These are phyloP conservation scores for Enteromius anoplus DNA, from an alignment of 2,797 vertebrate species.

Conservation along the genomic window DNA sequence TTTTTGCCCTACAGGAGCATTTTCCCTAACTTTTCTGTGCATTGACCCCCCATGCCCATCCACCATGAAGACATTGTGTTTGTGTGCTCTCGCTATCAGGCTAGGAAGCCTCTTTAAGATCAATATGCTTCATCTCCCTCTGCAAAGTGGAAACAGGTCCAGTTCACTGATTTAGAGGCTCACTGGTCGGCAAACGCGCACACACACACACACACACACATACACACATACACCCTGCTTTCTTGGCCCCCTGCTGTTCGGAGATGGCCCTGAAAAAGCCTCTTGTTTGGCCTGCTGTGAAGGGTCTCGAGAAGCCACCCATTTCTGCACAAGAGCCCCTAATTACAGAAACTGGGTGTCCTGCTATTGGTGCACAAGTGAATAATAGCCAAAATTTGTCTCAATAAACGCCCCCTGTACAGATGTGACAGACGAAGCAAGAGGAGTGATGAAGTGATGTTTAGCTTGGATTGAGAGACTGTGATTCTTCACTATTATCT, in stretches of 20 bases:
- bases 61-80: constrained; percentile 7
- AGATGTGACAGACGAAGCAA: constrained; percentile 12
- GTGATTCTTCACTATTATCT: constrained; percentile 18
- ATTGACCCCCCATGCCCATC: background rate
- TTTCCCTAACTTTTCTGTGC: too few species aligned
- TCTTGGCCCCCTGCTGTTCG: constrained; percentile 16
- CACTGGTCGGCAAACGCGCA: background rate
- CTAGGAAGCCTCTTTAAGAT: constrained; percentile 37
- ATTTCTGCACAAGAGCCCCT: constrained; percentile 29
- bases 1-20: background rate
- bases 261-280: constrained; percentile 40
- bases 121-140: constrained; percentile 55
- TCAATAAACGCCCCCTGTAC: constrained; percentile 23
- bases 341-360: constrained; percentile 46
- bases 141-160: constrained; percentile 47
- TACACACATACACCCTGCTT: background rate
- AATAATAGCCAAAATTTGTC: constrained; percentile 41
- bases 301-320: constrained; percentile 26
- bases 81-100: constrained; percentile 10
- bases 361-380: constrained; percentile 23
- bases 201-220: too few species aligned
- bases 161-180: constrained; percentile 52
- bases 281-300: constrained; percentile 45
- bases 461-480: constrained; percentile 36
- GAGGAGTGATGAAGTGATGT: constrained; percentile 29